Percentiles rank a stretch among this genome's conserved stretches.
These are phyloP conservation scores for Elgonia sp. DNA, from an alignment of 2,888 invertebrate genomes.

Conservation along the genomic window DNA sequence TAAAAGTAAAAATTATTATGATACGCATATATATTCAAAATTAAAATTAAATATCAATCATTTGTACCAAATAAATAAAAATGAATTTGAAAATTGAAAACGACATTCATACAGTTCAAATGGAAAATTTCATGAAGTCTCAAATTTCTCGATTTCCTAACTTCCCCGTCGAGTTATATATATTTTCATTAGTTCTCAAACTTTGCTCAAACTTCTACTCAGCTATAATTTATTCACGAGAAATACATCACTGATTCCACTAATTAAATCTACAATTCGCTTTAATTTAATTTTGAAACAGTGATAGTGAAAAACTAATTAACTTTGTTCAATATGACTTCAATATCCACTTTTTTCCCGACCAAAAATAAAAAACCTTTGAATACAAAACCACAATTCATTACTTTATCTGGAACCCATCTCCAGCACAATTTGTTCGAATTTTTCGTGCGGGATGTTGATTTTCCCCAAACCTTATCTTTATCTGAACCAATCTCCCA, in stretches of 20 bases:
- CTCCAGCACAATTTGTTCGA: slow-evolving; percentile 1
- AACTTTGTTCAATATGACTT: neutral
- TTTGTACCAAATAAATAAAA: neutral
- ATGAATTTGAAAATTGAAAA: neutral
- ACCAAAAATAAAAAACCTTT: neutral
- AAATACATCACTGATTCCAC: slow-evolving; percentile 20
- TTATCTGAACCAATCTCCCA: slow-evolving; percentile 30
- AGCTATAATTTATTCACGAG: slow-evolving; percentile 34
- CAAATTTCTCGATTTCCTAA: too few species aligned
- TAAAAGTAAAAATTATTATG: too few species aligned
- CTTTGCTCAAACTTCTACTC: slow-evolving; percentile 7
- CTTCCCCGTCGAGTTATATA: neutral
- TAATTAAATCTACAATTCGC: slow-evolving; percentile 35
- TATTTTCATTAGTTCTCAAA: slow-evolving; percentile 10
- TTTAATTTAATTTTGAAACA: slow-evolving; percentile 26
- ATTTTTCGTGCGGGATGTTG: neutral
- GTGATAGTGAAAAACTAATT: slow-evolving; percentile 15
- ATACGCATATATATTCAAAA: too few species aligned
- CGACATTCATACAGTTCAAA: neutral
- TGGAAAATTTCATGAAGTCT: slow-evolving; percentile 15
- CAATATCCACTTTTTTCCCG: neutral
- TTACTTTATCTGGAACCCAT: neutral
- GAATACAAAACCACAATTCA: neutral
- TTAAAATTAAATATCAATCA: neutral
- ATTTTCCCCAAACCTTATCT: neutral